A percentile compares a stretch with the other conserved stretches of the same genome.
Conservation (phyloP, 23 tunicate genomes). For the Trididemnum nubilum region DNA sequence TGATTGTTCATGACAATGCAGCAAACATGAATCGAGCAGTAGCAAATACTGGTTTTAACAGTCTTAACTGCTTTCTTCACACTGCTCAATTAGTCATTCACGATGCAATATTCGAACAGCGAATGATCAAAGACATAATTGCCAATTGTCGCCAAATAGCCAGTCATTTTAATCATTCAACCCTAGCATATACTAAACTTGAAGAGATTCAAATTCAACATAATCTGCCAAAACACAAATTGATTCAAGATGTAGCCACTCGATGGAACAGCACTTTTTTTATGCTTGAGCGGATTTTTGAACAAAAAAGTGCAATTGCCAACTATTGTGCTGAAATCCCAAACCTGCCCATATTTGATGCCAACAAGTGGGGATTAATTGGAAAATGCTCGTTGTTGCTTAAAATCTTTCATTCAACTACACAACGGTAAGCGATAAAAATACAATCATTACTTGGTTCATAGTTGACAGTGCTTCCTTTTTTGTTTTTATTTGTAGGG, state of each 20-base stretch:
- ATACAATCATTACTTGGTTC: neutral
- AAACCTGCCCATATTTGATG: slow-evolving; percentile 23
- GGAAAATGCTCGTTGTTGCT: neutral
- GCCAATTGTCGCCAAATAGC: slow-evolving; percentile 30
- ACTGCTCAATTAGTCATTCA: slow-evolving; percentile 24
- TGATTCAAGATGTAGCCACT: slow-evolving; percentile 50
- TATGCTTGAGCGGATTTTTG: slow-evolving; percentile 43
- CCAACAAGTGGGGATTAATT: slow-evolving; percentile 9
- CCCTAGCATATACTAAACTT: neutral
- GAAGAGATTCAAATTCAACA: slow-evolving; percentile 25
- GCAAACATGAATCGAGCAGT: slow-evolving; percentile 16
- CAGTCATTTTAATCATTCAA: slow-evolving; percentile 39
- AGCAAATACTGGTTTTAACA: neutral
- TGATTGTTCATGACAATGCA: slow-evolving; percentile 23
- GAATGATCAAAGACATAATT: slow-evolving; percentile 22
- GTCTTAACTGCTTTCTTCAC: slow-evolving; percentile 14
- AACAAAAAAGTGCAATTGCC: slow-evolving; percentile 35
- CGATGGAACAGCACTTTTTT: slow-evolving; percentile 68
- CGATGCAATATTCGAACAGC: slow-evolving; percentile 26
- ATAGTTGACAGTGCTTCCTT: neutral
- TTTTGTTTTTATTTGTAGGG: neutral
- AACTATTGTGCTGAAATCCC: neutral
- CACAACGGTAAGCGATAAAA: slow-evolving; percentile 3
- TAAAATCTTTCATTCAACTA: slow-evolving; percentile 7
- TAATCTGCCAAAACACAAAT: slow-evolving; percentile 15